Percentiles rank a stretch among this genome's conserved stretches.
Conservation (phyloP, 1,140 invertebrate genomes). For the Pogonus chalceus region DNA sequence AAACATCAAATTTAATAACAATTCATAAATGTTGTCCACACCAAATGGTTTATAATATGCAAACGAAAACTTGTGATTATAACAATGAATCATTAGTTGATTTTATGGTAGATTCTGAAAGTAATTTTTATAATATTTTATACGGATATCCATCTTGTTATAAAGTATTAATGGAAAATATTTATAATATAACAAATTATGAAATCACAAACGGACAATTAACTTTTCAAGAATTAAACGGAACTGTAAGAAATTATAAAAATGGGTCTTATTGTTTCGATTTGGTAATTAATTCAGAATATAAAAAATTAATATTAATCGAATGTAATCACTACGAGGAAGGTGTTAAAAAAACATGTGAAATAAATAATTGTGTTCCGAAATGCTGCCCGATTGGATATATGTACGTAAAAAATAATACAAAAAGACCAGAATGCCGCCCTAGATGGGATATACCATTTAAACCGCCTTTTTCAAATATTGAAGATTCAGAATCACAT, state of each 20-base stretch:
- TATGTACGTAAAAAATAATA: not conserved
- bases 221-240: not conserved
- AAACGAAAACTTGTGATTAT: not conserved
- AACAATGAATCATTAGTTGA: not conserved
- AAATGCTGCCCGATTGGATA: not conserved
- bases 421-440: not conserved
- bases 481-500: not conserved
- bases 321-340: not conserved
- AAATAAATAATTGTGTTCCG: not conserved
- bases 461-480: not conserved
- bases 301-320: not conserved
- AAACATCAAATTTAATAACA: not conserved
- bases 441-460: not conserved
- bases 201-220: not conserved
- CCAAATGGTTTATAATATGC: not conserved
- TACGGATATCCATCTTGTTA: not conserved
- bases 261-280: not conserved
- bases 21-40: not conserved
- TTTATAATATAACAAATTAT: not conserved
- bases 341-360: not conserved
- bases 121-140: not conserved
- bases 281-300: too few relatives aligned
- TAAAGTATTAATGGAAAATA: not conserved
- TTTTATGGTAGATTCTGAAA: not conserved
- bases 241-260: not conserved